Conservation (phyloP, 2,797 vertebrate genomes). For the Adrianichthys oophorus region DNA sequence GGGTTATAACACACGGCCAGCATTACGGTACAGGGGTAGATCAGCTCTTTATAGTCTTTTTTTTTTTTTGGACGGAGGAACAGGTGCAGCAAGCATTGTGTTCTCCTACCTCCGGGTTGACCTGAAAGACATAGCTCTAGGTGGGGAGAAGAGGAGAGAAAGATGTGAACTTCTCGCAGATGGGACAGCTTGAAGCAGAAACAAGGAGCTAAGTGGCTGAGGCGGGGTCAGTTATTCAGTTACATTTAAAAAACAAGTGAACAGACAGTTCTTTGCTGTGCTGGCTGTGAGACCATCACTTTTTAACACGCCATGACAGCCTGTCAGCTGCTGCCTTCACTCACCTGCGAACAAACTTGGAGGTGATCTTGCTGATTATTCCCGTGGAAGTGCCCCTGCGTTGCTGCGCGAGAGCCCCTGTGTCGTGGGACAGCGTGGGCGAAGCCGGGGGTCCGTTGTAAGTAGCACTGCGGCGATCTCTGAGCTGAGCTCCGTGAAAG, state of each 20-base stretch:
- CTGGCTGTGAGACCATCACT: not conserved
- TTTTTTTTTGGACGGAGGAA: constrained; percentile 21
- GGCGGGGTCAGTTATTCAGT: constrained; percentile 1
- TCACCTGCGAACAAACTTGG: constrained; percentile 97
- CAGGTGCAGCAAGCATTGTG: constrained; percentile 66
- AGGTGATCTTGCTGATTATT: constrained; percentile 98
- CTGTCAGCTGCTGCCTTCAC: constrained; percentile 29
- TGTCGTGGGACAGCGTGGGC: constrained; percentile 89
- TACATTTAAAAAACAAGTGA: constrained; percentile 3
- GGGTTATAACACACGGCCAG: constrained; percentile 25
- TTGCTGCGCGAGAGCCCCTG: constrained; percentile 87
- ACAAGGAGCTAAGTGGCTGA: constrained; percentile 35
- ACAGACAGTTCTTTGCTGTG: not conserved
- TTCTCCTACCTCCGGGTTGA: constrained; percentile 78
- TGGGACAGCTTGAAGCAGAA: constrained; percentile 44
- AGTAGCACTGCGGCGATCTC: constrained; percentile 92
- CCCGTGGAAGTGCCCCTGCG: constrained; percentile 93
- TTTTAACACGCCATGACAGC: not conserved
- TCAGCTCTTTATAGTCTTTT: constrained; percentile 9
- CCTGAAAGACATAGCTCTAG: constrained; percentile 83
- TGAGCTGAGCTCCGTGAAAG: constrained; percentile 95
- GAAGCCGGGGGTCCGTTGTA: constrained; percentile 97
- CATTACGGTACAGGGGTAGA: constrained; percentile 22
- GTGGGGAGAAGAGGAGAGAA: constrained; percentile 67
- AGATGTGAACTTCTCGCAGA: constrained; percentile 57